A percentile compares a stretch with the other conserved stretches of the same genome.
phyloP scores from a whole-genome alignment of 2,113 vertebrate genomes.

The Ursus arctos region DNA sequence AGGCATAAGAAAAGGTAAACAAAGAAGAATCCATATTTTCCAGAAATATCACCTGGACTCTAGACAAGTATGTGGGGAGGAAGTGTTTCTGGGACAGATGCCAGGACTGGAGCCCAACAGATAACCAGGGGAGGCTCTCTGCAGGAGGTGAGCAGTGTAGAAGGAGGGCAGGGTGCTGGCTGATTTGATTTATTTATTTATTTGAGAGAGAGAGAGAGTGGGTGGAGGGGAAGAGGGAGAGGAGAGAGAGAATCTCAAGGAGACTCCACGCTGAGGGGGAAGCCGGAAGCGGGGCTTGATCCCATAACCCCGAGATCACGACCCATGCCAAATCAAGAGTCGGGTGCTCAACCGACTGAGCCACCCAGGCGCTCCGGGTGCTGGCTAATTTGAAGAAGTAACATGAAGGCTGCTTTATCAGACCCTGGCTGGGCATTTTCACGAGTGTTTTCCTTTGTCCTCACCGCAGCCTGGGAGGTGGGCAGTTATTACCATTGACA shows the following conservation, averaged over 20 bases:
- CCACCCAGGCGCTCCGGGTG: not conserved
- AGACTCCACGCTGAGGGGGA: not conserved
- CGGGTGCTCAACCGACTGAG: not conserved
- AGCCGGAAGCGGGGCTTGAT: not conserved
- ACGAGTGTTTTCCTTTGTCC: constrained; percentile 16
- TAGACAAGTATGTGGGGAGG: constrained; percentile 64
- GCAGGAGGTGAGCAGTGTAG: constrained; percentile 46
- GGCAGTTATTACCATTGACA: not conserved
- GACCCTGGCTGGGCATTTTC: not conserved
- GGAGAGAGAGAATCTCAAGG: not conserved
- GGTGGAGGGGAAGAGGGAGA: not conserved
- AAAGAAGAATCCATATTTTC: constrained; percentile 68
- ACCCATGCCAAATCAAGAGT: not conserved
- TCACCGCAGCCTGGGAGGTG: not conserved
- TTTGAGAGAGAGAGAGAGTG: not conserved
- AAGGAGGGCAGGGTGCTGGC: constrained; percentile 30
- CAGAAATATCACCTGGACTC: constrained; percentile 70
- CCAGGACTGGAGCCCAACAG: constrained; percentile 28
- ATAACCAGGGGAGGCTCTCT: constrained; percentile 53
- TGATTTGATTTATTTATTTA: not conserved
- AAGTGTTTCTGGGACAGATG: constrained; percentile 72
- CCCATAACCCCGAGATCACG: not conserved
- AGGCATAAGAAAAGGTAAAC: constrained; percentile 50
- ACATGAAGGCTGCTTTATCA: not conserved
- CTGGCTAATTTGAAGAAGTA: constrained; percentile 1